phyloP scores from a whole-genome alignment of 2,113 vertebrate genomes.

The Ondatra zibethicus region DNA sequence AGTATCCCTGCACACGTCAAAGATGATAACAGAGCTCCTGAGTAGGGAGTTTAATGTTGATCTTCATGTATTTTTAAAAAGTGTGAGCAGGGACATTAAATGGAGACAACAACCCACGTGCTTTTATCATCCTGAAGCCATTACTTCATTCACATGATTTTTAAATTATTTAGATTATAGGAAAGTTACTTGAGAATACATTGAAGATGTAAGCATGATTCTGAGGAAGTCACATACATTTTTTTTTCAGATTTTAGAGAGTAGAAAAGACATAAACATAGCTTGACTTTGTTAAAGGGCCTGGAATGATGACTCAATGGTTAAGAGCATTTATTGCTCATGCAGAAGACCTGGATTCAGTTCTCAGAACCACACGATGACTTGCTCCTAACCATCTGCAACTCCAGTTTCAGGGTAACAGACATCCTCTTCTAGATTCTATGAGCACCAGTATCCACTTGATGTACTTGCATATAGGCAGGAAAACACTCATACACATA shows the following conservation, averaged over 20 bases:
- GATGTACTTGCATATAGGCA: neutral
- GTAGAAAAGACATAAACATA: constrained; percentile 51
- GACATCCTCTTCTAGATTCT: neutral
- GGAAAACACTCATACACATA: neutral
- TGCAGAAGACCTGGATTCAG: neutral
- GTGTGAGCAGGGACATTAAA: neutral
- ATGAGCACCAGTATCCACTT: neutral
- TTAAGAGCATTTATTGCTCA: neutral
- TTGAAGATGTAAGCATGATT: constrained; percentile 28
- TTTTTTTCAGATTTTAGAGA: constrained; percentile 18
- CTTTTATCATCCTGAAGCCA: constrained; percentile 30
- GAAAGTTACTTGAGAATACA: constrained; percentile 66
- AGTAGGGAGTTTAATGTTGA: neutral
- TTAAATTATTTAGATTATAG: constrained; percentile 70
- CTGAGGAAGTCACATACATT: constrained; percentile 44
- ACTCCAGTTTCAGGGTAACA: neutral
- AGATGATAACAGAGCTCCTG: constrained; percentile 25
- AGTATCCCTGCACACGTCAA: neutral
- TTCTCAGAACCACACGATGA: neutral
- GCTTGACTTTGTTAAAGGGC: neutral
- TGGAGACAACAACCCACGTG: constrained; percentile 37
- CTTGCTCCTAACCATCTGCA: neutral
- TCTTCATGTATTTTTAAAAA: constrained; percentile 13
- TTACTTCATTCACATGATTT: constrained; percentile 53
- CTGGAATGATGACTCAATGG: neutral